Conservation (phyloP, 2,113 vertebrate genomes). For the Cichladusa arquata region DNA sequence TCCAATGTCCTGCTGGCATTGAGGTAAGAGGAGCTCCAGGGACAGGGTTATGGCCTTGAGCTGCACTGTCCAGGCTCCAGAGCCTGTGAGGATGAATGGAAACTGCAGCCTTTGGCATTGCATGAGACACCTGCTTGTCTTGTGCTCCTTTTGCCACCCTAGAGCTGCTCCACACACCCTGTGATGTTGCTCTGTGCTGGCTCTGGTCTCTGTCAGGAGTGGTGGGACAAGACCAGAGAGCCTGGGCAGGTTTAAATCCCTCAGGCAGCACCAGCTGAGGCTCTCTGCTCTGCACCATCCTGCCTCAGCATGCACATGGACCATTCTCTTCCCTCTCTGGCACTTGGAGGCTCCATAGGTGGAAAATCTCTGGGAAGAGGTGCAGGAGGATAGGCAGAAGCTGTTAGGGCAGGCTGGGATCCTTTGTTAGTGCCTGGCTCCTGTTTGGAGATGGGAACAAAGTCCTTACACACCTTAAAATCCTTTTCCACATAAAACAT, state of each 20-base stretch:
- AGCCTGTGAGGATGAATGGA: background rate
- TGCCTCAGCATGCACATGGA: background rate
- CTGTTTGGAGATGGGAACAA: background rate
- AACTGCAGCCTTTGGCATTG: background rate
- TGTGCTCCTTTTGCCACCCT: background rate
- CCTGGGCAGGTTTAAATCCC: background rate
- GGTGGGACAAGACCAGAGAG: background rate
- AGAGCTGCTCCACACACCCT: background rate
- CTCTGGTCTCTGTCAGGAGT: background rate
- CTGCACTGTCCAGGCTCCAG: background rate
- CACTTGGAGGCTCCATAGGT: background rate
- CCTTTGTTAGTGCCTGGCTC: background rate
- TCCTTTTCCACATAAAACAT: background rate
- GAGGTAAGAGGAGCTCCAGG: background rate
- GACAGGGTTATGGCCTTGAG: background rate
- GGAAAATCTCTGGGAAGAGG: background rate
- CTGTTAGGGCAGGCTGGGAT: background rate
- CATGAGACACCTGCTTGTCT: background rate
- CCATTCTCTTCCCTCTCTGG: background rate
- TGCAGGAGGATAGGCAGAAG: background rate
- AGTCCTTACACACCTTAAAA: background rate
- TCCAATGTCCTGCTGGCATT: fast-evolving
- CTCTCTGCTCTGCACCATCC: background rate
- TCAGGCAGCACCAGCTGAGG: background rate
- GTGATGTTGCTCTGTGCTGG: background rate